Percentiles rank a stretch among this genome's conserved stretches.
phyloP scores from a whole-genome alignment of 1,140 invertebrate species.

The Belonocnema kinseyi region DNA sequence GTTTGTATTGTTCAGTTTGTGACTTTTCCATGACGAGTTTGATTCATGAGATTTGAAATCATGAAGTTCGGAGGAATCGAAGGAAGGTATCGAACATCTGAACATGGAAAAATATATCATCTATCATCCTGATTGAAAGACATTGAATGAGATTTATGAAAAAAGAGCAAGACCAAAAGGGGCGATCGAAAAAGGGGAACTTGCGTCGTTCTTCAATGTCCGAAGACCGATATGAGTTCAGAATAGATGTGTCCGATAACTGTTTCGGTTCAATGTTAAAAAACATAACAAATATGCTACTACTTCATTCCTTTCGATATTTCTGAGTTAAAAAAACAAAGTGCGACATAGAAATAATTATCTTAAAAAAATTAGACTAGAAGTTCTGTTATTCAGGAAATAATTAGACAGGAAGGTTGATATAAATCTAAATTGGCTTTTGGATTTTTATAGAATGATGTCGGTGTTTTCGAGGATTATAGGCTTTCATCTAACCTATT shows the following conservation, averaged over 20 bases:
- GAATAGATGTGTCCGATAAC: slow-evolving; percentile 14
- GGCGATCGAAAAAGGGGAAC: slow-evolving; percentile 52
- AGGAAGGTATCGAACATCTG: background rate
- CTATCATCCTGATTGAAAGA: slow-evolving; percentile 68
- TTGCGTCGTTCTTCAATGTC: slow-evolving; percentile 59
- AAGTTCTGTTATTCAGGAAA: too few species aligned
- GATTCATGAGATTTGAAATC: background rate
- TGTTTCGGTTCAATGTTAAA: background rate
- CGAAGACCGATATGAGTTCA: slow-evolving; percentile 45
- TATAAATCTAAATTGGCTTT: too few species aligned
- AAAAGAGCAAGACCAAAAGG: slow-evolving; percentile 52
- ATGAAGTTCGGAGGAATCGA: background rate
- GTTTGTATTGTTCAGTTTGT: background rate
- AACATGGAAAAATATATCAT: slow-evolving; percentile 51
- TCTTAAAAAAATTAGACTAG: too few species aligned
- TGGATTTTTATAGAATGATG: background rate
- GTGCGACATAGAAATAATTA: too few species aligned
- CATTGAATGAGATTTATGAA: slow-evolving; percentile 65
- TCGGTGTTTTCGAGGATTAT: slow-evolving; percentile 13
- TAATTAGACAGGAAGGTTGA: too few species aligned
- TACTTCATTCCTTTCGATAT: too few species aligned
- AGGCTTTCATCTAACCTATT: slow-evolving; percentile 45
- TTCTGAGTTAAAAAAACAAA: too few species aligned
- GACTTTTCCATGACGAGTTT: background rate
- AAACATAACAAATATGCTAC: too few species aligned